Base-by-base conservation (phyloP, 2,888 invertebrate species). In the Lycia hirtaria region DNA sequence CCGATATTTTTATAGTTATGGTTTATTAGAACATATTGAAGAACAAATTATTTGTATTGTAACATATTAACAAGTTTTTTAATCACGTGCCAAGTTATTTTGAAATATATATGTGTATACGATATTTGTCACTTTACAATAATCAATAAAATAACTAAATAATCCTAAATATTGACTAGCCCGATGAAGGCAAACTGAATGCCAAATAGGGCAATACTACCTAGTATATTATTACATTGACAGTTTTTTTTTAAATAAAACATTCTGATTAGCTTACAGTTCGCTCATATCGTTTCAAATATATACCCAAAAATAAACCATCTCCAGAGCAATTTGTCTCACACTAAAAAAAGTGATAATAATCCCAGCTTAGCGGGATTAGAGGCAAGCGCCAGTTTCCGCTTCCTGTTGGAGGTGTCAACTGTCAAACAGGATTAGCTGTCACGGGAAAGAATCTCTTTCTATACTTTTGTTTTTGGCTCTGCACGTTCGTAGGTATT, bases 331-430 rank as follows among this genome's bases (percentile, higher is more conserved):
- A 37, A 52, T 52, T 58, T 53, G 52, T 57, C 43, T 12, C 28
- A 43, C 49, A 40, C 43, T 43, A 45, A 45, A 50, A n/a, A 24
- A 47, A 49, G 14, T 35, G 45, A 43, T 50, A n/a, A 47, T 59
- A 54, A 59, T 55, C 45, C 44, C 12, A 26, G 41, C 44, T 50
- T 47, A 52, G 40, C 24, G 37, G 58, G 58, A 64, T 66, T 62
- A 62, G n/a, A 19, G 41, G 45, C 56, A 56, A 60, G 62, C 54
- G 54, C 41, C 40, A 38, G 64, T 64, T 61, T 67, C 67, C 64
- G 67, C 48, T 64, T 67, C 64, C 67, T 64, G 60, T 56, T 47
- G 48, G 37, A 58, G 35, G 55, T 60, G 64, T 66, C 66, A 66
- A 24, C 54, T 55, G 54, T 59, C 59, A 59, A 44, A 44, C 19